Evolutionary conservation across 2,797 vertebrate species (phyloP), one percentile per base, ranked within the genome.

Genomic region (Schizothorax lantsangensis): DNA sequence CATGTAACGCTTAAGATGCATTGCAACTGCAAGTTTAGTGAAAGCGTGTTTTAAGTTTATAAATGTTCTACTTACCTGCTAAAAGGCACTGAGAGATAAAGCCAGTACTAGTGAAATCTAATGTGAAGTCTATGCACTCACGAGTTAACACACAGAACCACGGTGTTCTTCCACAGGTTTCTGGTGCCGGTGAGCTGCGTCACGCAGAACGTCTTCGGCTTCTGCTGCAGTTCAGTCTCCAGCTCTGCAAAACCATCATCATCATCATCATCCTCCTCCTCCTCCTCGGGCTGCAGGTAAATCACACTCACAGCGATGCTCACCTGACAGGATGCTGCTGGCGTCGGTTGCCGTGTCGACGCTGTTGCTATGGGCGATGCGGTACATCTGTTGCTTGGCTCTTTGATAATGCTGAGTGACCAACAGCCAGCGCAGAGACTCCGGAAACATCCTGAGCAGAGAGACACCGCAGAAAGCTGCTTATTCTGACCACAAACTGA

Each of bases 161-260:
- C 96, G 0, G 98, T 99, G 95, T 99, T 98, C 91, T 98, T 99
- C 98, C 98, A 99, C 91, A 99, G 95, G 94, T 99, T 99, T 89
- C 98, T 96, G 54, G 98, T 98, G 89, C 97, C 96, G 92, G 97
- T 97, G 94, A 99, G 97, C 94, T 98, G 97, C 82, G 98, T 95
- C 43, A 99, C 96, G 93, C 97, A 99, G 88, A 96, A 97, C 93
- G 97, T 97, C 94, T 97, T 96, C 2, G 98, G 97, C 79, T 96
- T 97, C 92, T 96, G 96, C 89, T 95, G 91, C 68, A 98, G 95
- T 92, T 98, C 97, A 86, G 96, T 96, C 92, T 98, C 97, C 91
- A 99, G 93, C 91, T 98, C 98, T 99, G 93, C 87, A 93, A 54
- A 92, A 93, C 12, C 49, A 90, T 88, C 57, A 79, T 10, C 72